Conservation (phyloP, 2,113 vertebrate genomes). For the Callospermophilus lateralis region DNA sequence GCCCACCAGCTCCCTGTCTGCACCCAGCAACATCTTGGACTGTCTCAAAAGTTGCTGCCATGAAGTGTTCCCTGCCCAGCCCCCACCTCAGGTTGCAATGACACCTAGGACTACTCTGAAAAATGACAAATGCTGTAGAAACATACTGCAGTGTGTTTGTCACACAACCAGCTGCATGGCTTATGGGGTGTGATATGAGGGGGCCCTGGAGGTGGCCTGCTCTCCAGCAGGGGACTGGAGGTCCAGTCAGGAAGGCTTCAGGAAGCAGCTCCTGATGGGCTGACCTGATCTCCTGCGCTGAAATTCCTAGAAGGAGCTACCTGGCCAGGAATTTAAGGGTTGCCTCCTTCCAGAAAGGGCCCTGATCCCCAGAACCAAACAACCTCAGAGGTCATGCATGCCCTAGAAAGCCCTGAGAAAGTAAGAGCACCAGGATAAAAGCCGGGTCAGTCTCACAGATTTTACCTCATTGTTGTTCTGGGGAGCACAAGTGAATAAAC, state of each 20-base stretch:
- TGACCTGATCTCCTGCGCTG: not conserved
- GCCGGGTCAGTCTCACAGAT: not conserved
- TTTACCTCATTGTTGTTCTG: not conserved
- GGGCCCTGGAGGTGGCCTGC: not conserved
- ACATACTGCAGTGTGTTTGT: not conserved
- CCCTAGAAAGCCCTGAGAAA: not conserved
- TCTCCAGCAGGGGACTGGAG: not conserved
- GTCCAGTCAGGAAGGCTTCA: not conserved
- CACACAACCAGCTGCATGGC: not conserved
- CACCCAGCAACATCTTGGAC: not conserved
- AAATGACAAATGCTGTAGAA: not conserved
- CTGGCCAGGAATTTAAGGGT: not conserved
- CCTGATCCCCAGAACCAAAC: not conserved
- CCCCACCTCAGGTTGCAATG: not conserved
- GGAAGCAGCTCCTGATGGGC: not conserved
- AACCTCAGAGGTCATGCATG: not conserved
- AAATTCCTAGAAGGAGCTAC: not conserved
- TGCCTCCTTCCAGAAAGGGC: slow-evolving; percentile 3
- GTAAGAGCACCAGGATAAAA: not conserved
- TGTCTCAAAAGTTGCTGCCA: not conserved
- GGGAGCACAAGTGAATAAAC: not conserved
- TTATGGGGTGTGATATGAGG: not conserved
- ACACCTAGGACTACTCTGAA: not conserved
- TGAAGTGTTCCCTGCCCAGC: not conserved
- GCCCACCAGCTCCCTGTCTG: not conserved